phyloP scores from a whole-genome alignment of 2,113 vertebrate genomes.

The Microcebus tavaratra region DNA sequence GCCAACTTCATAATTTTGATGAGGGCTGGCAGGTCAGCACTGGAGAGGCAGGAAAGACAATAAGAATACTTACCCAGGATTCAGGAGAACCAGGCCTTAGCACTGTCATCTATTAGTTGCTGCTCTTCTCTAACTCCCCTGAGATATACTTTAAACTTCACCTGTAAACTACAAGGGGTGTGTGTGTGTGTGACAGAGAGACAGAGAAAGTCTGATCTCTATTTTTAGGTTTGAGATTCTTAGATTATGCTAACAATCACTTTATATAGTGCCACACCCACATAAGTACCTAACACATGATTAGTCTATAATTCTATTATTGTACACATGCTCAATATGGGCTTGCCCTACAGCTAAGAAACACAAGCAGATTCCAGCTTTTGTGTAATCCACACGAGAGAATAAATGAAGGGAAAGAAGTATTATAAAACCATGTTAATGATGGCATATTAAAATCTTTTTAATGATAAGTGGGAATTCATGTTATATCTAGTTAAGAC shows the following conservation, averaged over 20 bases:
- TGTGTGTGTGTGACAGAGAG: not conserved
- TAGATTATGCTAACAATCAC: not conserved
- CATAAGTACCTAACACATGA: not conserved
- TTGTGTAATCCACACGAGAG: not conserved
- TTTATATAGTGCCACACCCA: not conserved
- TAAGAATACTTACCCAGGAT: not conserved
- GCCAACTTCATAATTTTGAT: not conserved
- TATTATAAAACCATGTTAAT: not conserved
- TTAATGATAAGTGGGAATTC: not conserved
- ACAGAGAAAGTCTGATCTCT: not conserved
- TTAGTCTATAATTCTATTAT: not conserved
- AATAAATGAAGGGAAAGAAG: not conserved
- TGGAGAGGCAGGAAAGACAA: too few relatives aligned
- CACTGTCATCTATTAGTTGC: too few relatives aligned
- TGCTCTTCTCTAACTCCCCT: not conserved
- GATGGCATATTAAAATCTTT: not conserved
- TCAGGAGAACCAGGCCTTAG: not conserved
- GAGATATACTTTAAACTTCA: not conserved
- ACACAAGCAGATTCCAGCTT: not conserved
- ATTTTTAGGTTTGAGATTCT: constrained; percentile 13
- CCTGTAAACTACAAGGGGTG: not conserved
- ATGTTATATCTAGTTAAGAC: not conserved
- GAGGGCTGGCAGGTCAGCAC: not conserved
- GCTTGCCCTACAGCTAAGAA: not conserved
- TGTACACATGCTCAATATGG: not conserved